Evolutionary conservation across 1,140 invertebrate genomes (phyloP).

Genomic region (Planococcus citri): DNA sequence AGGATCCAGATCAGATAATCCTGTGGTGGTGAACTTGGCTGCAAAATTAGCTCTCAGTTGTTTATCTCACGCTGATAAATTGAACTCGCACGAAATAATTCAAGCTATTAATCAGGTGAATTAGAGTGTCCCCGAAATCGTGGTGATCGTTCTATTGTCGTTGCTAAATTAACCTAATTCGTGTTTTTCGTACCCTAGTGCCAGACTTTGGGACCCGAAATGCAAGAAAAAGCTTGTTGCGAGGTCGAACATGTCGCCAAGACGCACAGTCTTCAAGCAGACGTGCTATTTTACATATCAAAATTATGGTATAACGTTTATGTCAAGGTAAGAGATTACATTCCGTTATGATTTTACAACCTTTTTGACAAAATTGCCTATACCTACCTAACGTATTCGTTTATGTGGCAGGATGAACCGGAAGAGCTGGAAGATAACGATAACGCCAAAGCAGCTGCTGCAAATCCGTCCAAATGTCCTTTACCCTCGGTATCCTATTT

Average conservation of each 20-base stretch:
- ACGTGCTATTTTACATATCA: constrained; percentile 4
- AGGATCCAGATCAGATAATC: constrained; percentile 80
- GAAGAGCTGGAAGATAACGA: background rate
- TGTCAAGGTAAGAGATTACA: background rate
- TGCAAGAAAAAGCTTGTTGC: constrained; percentile 10
- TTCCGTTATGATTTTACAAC: no score
- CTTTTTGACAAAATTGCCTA: no score
- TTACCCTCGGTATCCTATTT: background rate
- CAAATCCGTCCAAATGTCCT: background rate
- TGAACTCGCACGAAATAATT: constrained; percentile 95
- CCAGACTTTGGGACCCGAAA: background rate
- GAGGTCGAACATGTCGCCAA: constrained; percentile 4
- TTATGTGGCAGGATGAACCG: background rate
- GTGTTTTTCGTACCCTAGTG: constrained; percentile 19
- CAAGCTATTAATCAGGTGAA: constrained; percentile 71
- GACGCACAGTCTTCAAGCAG: background rate
- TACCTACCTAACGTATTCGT: no score
- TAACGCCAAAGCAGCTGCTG: background rate
- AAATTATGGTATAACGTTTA: constrained; percentile 13
- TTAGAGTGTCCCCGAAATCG: no score
- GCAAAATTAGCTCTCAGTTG: constrained; percentile 89
- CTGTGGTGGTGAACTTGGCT: constrained; percentile 74
- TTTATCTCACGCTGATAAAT: constrained; percentile 83
- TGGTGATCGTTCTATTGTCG: no score
- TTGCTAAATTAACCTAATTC: no score